These are phyloP conservation scores for Tapirus indicus DNA, from an alignment of 2,797 vertebrate species.

Conservation along the genomic window DNA sequence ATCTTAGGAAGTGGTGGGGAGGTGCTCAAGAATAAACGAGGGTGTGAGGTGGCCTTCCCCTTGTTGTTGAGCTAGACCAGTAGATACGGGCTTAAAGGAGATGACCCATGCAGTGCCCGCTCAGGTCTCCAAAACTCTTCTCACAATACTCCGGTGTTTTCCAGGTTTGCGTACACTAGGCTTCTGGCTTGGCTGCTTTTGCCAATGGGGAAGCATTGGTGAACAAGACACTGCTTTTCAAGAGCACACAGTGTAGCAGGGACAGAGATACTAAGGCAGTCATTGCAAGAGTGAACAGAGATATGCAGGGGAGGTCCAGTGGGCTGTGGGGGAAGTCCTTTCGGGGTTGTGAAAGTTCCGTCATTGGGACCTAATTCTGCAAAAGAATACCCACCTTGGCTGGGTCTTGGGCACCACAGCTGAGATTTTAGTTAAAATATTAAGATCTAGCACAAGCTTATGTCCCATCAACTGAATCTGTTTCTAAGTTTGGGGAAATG, in stretches of 20 bases:
- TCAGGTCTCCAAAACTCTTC: neutral
- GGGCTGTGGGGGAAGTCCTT: neutral
- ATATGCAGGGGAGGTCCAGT: rapidly evolving
- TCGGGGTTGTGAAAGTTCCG: neutral
- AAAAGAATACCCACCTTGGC: neutral
- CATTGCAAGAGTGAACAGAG: neutral
- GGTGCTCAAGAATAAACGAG: neutral
- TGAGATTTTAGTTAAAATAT: slow-evolving; percentile 27
- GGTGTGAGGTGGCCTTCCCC: neutral
- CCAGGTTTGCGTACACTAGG: neutral
- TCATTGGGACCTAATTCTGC: neutral
- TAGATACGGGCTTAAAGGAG: neutral
- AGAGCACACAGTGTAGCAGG: neutral
- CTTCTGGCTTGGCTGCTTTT: neutral
- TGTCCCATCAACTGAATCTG: neutral
- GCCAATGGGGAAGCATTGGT: neutral
- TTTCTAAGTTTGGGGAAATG: slow-evolving; percentile 34
- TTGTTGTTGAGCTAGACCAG: neutral
- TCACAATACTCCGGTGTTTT: neutral
- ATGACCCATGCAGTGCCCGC: neutral
- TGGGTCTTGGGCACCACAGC: neutral
- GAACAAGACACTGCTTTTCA: neutral
- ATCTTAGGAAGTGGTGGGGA: neutral
- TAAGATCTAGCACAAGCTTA: neutral
- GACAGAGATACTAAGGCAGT: neutral